Base-by-base conservation (phyloP, 1,140 invertebrate genomes). In the Bombyx mori region DNA sequence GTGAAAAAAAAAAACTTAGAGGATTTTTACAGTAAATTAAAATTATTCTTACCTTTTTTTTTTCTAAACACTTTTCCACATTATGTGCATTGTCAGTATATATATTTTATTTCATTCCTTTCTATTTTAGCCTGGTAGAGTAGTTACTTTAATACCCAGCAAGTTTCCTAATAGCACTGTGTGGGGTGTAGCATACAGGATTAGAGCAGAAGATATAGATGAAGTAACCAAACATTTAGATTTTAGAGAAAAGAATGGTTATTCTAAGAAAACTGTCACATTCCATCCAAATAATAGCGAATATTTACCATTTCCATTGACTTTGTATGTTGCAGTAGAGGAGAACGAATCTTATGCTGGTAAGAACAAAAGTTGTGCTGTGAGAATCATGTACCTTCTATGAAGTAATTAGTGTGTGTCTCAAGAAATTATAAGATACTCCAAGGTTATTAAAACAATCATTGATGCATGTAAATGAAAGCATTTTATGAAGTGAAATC, bases 111-210 rank as follows among this genome's bases (percentile, higher is more conserved):
- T 46, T 3, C 45, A 8, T 46, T 12, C 51, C 52, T 64, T 61
- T 42, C 47, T 6, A 57, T 91, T 92, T 60, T 79, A 96, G 93
- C 97, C 97, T 51, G 97, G 97, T 1, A 88, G 97, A 71, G 96
- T 98, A 43, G 96, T 97, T 0, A 98, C 97, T 0, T 82, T 98
- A 44, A 79, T 98, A 55, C 89, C 92, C 43, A 92, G 92, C 3
- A 82, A 89, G 6, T 86, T 93, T 73, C 77, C 91, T 50, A 90
- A 93, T 77, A 90, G 88, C 64, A 61, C 60, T 72, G 97, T 98
- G 0, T 98, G 95, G 92, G 97, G 97, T 46, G 89, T 98, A 10
- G 97, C 96, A 1, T 99, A 98, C 82, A 92, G 95, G 86, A 97
- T 99, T 72, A 89, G 90, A 2, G 71, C 88, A 0, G 78, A 91